Percentiles rank a stretch among this genome's conserved stretches.
These are phyloP conservation scores for Larimichthys crocea DNA, from an alignment of 2,113 vertebrate genomes.

Conservation along the genomic window DNA sequence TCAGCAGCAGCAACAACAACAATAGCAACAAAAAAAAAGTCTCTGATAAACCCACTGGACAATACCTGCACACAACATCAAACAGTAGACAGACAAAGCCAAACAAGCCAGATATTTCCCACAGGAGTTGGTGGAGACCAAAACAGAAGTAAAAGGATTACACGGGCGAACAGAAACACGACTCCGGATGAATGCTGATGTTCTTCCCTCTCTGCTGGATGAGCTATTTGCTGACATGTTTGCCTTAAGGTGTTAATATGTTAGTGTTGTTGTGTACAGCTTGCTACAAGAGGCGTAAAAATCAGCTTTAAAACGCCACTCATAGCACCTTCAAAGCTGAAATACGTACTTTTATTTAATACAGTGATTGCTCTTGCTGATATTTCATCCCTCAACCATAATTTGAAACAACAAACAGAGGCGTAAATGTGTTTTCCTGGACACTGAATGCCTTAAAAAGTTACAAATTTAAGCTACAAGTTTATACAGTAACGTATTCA, in stretches of 20 bases:
- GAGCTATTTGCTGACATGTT: neutral
- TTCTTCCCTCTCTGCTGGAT: neutral
- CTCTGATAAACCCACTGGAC: too few species aligned
- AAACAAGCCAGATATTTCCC: neutral
- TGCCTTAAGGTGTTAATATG: neutral
- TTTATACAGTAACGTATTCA: neutral
- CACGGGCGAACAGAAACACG: neutral
- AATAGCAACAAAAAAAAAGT: too few species aligned
- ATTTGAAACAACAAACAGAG: neutral
- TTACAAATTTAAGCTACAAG: neutral
- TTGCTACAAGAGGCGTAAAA: neutral
- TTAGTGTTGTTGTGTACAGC: neutral
- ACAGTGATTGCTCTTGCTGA: neutral
- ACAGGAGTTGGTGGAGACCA: neutral
- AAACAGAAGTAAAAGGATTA: neutral
- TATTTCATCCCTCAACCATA: neutral
- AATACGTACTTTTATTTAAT: neutral
- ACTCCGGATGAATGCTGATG: neutral
- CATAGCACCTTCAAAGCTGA: neutral
- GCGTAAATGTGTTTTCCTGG: neutral
- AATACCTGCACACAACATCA: neutral
- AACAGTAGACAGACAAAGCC: neutral
- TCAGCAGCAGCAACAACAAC: too few species aligned
- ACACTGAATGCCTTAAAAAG: neutral
- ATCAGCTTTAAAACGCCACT: neutral